These are phyloP conservation scores for Drosophila murphyi DNA, from an alignment of 1,140 invertebrate genomes.

Conservation along the genomic window DNA sequence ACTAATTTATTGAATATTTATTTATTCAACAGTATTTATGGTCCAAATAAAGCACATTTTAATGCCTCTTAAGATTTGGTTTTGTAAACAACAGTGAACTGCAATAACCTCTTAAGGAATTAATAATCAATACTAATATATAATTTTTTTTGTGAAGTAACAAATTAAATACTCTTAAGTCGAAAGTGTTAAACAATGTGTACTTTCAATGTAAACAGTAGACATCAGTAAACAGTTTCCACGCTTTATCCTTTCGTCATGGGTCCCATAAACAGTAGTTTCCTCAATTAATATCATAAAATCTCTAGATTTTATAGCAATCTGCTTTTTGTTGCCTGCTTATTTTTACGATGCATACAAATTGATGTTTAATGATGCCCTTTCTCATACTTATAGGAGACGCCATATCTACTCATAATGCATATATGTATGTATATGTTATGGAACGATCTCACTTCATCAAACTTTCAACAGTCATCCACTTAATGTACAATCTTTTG, in stretches of 20 bases:
- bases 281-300: slow-evolving; percentile 39
- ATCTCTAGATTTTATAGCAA: slow-evolving; percentile 37
- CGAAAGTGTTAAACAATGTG: neutral
- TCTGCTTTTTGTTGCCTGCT: slow-evolving; percentile 14
- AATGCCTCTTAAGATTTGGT: neutral
- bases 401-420: slow-evolving; percentile 20
- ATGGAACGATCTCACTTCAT: slow-evolving; percentile 71
- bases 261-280: slow-evolving; percentile 36
- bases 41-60: neutral
- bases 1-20: slow-evolving; percentile 1
- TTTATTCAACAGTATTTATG: slow-evolving; percentile 1
- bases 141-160: neutral
- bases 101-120: neutral
- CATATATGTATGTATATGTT: slow-evolving; percentile 38
- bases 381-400: slow-evolving; percentile 26
- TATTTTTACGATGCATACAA: slow-evolving; percentile 64
- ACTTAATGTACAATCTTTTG: slow-evolving; percentile 46
- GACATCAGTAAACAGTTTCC: neutral
- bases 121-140: neutral
- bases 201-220: too few relatives aligned
- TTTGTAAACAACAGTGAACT: neutral
- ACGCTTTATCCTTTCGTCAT: slow-evolving; percentile 9
- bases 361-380: slow-evolving; percentile 64
- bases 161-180: neutral
- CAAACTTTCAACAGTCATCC: slow-evolving; percentile 71